A percentile compares a stretch with the other conserved stretches of the same genome.
phyloP scores from a whole-genome alignment of 2,797 vertebrate species.

The Melanotaenia maccullochi region DNA sequence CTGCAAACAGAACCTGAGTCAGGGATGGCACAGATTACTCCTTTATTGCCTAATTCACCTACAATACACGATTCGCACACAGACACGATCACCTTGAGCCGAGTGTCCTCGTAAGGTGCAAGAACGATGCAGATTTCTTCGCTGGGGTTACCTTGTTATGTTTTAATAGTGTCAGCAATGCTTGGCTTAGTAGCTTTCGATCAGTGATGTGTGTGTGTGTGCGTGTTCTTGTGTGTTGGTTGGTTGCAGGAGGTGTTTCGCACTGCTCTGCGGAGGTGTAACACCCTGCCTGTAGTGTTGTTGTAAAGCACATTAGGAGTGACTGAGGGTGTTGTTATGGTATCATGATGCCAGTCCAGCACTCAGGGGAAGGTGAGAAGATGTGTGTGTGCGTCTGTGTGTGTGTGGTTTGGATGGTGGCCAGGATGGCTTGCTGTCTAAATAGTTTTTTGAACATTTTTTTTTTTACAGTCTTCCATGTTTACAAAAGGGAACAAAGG shows the following conservation, averaged over 20 bases:
- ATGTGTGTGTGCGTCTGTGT: conserved; percentile 26
- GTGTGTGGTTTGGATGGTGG: conserved; percentile 39
- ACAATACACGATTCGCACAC: conserved; percentile 52
- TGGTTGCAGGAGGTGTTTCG: conserved; percentile 54
- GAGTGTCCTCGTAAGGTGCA: conserved; percentile 50
- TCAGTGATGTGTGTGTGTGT: conserved; percentile 54
- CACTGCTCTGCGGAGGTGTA: conserved; percentile 73
- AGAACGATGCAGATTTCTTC: conserved; percentile 61
- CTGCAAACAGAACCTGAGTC: conserved; percentile 66
- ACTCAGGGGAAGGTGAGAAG: conserved; percentile 74
- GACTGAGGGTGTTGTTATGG: conserved; percentile 75
- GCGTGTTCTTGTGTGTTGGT: conserved; percentile 15
- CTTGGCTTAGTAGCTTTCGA: conserved; percentile 68
- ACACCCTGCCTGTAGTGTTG: conserved; percentile 78
- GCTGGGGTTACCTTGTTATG: conserved; percentile 61
- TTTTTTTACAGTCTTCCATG: not conserved
- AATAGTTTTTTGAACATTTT: not conserved
- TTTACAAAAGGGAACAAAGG: not conserved
- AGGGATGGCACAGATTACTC: conserved; percentile 71
- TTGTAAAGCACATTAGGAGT: conserved; percentile 77
- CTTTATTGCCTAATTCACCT: conserved; percentile 74
- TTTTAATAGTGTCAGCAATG: conserved; percentile 79
- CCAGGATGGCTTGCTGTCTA: conserved; percentile 34
- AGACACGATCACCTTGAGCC: conserved; percentile 70
- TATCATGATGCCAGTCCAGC: conserved; percentile 72